Conservation (phyloP, 1,140 invertebrate species). For the Phymastichus coffea region DNA sequence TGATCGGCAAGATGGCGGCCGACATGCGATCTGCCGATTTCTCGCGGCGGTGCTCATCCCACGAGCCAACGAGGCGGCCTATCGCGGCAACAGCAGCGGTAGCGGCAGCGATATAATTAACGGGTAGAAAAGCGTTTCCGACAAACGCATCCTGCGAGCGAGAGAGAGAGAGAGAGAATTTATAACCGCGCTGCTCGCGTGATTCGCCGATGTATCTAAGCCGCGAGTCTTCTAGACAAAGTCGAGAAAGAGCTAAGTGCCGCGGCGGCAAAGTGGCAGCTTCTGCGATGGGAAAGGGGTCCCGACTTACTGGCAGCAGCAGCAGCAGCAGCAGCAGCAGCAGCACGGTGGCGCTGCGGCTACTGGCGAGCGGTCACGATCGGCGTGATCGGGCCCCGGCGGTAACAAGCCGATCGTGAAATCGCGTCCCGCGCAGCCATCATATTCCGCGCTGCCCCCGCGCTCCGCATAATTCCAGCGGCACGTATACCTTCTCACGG, state of each 20-base stretch:
- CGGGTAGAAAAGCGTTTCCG: conserved; percentile 28
- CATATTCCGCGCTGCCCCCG: not conserved
- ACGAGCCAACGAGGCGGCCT: conserved; percentile 4
- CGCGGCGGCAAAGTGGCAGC: conserved; percentile 34
- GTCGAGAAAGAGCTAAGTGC: no score
- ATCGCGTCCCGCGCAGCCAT: conserved; percentile 37
- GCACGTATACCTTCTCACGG: conserved; percentile 27
- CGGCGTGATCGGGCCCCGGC: conserved; percentile 44
- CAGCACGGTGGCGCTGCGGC: not conserved
- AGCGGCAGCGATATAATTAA: conserved; percentile 27
- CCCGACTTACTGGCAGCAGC: no score
- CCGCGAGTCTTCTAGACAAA: no score
- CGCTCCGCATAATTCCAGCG: conserved; percentile 38
- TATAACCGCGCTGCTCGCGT: no score
- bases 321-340: not conserved
- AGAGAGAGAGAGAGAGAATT: no score
- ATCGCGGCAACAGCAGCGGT: conserved; percentile 16
- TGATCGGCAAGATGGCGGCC: conserved; percentile 55
- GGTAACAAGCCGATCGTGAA: conserved; percentile 45
- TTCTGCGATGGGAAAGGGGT: conserved; percentile 17
- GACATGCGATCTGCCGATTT: conserved; percentile 58
- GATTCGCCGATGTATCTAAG: no score
- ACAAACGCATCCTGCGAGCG: conserved; percentile 28
- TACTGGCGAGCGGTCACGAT: conserved; percentile 46
- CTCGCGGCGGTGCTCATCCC: conserved; percentile 30